Evolutionary conservation across 2,888 invertebrate species (phyloP).

Genomic region (Athetis lepigone): DNA sequence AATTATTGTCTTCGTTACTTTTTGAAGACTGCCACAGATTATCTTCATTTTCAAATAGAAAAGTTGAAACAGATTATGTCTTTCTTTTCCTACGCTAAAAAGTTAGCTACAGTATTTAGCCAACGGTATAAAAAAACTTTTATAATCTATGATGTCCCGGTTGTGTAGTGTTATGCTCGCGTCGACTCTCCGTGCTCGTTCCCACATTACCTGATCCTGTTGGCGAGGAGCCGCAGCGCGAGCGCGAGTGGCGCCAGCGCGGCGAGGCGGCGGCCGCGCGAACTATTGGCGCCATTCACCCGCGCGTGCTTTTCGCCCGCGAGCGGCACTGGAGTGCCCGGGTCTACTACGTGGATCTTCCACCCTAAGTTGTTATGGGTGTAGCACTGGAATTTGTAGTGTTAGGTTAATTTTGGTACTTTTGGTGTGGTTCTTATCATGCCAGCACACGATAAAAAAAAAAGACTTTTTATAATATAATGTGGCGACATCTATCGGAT

Average conservation of each 20-base stretch:
- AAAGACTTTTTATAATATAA: too few species aligned
- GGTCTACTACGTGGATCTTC: conserved; percentile 97
- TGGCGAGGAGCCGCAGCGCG: conserved; percentile 15
- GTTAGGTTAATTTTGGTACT: neutral
- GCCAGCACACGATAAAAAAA: too few species aligned
- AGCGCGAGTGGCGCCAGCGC: conserved; percentile 27
- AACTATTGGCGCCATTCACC: conserved; percentile 36
- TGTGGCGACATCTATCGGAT: too few species aligned
- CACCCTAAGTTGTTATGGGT: conserved; percentile 97
- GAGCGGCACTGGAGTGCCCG: conserved; percentile 87
- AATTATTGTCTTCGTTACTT: conserved; percentile 51
- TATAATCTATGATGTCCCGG: conserved; percentile 19
- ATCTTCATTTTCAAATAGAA: conserved; percentile 5
- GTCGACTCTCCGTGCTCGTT: conserved; percentile 32
- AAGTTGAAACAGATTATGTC: neutral
- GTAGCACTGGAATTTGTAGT: conserved; percentile 93
- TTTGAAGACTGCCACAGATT: conserved; percentile 18
- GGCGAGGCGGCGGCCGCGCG: conserved; percentile 46
- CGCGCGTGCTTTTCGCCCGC: conserved; percentile 74
- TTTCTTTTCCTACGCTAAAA: conserved; percentile 12
- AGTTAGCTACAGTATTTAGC: conserved; percentile 13
- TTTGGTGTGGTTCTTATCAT: neutral
- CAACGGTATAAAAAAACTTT: conserved; percentile 30
- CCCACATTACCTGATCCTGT: conserved; percentile 33
- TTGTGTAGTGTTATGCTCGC: conserved; percentile 11